A percentile compares a stretch with the other conserved stretches of the same genome.
Evolutionary conservation across 2,888 invertebrate genomes (phyloP).

Genomic region (Epinotia bilunana): DNA sequence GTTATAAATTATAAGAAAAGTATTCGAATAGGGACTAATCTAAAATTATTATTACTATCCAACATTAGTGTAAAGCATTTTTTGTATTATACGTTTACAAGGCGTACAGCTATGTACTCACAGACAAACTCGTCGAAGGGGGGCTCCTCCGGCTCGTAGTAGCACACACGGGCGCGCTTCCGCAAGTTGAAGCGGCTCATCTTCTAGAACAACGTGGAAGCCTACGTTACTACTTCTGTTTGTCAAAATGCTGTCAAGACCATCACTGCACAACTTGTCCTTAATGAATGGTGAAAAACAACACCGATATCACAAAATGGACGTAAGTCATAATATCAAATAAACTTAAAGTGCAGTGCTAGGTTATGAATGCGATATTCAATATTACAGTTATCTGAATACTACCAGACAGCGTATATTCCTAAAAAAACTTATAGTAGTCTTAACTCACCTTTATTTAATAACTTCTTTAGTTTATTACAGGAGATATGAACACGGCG

Average conservation of each 20-base stretch:
- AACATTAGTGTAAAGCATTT: no score
- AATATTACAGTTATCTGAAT: background rate
- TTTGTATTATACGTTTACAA: no score
- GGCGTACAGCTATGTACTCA: constrained; percentile 49
- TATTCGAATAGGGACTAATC: no score
- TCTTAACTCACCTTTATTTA: background rate
- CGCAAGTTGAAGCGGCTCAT: constrained; percentile 47
- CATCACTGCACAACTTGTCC: no score
- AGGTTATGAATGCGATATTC: background rate
- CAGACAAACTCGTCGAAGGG: constrained; percentile 58
- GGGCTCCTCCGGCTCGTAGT: constrained; percentile 58
- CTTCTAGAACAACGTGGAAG: constrained; percentile 22
- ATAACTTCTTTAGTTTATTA: background rate
- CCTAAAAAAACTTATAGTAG: background rate
- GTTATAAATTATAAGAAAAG: no score
- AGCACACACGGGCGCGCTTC: constrained; percentile 50
- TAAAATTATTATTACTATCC: no score
- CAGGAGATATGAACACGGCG: background rate
- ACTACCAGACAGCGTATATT: background rate
- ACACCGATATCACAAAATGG: background rate
- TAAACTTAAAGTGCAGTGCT: background rate
- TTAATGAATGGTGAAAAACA: background rate
- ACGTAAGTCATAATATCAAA: background rate
- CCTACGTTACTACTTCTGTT: background rate
- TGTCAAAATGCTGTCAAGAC: background rate